Conservation (phyloP, 2,113 vertebrate genomes). For the Paralichthys olivaceus region DNA sequence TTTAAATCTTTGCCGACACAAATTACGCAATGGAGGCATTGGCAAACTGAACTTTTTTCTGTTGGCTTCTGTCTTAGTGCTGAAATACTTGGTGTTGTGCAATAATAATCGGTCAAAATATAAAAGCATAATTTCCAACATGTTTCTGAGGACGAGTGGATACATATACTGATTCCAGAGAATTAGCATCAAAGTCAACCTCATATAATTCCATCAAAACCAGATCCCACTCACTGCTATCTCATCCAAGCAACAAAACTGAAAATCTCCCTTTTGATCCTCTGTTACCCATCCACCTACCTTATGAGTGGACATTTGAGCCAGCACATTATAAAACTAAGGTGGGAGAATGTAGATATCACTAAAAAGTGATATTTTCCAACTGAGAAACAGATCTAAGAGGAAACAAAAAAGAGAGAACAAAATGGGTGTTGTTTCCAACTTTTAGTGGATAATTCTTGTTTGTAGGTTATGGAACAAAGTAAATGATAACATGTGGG, state of each 20-base stretch:
- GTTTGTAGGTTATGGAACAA: background rate
- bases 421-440: background rate
- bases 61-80: slow-evolving; percentile 1
- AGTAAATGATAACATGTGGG: background rate
- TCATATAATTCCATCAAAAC: background rate
- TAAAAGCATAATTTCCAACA: background rate
- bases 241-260: background rate
- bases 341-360: too few species aligned
- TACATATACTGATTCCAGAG: too few species aligned
- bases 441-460: background rate
- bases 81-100: slow-evolving; percentile 12
- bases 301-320: too few species aligned
- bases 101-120: background rate
- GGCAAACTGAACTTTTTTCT: slow-evolving; percentile 18
- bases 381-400: background rate
- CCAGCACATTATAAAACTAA: too few species aligned
- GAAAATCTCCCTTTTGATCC: too few species aligned
- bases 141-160: background rate
- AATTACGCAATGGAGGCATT: slow-evolving; percentile 17
- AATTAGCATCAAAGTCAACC: background rate
- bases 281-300: too few species aligned
- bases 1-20: background rate
- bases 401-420: too few species aligned
- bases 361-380: background rate
- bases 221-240: background rate